These are phyloP conservation scores for Semaprochilodus insignis DNA, from an alignment of 2,797 vertebrate species.

Conservation along the genomic window DNA sequence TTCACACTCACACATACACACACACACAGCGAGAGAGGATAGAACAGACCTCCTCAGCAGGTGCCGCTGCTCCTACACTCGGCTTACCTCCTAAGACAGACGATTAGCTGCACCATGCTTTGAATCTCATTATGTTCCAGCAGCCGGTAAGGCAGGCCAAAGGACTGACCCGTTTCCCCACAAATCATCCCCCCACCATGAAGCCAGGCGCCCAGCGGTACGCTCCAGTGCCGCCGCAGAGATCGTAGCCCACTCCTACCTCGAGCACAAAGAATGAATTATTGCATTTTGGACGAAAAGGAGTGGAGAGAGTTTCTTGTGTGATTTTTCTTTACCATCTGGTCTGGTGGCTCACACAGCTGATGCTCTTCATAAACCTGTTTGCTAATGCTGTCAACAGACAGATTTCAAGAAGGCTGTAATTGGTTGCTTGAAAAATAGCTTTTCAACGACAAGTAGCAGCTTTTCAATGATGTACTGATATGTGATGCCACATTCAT, in stretches of 20 bases:
- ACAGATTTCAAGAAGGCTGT: neutral
- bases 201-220: conserved; percentile 18
- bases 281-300: conserved; percentile 9
- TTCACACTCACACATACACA: conserved; percentile 44
- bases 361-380: neutral
- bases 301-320: conserved; percentile 1
- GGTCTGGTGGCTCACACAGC: neutral
- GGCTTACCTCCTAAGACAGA: conserved; percentile 55
- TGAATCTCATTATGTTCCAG: conserved; percentile 67
- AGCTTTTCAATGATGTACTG: no score
- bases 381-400: conserved; percentile 34
- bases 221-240: conserved; percentile 27
- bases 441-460: no score
- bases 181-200: conserved; percentile 48
- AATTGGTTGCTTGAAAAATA: neutral
- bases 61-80: conserved; percentile 40
- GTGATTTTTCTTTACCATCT: conserved; percentile 12
- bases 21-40: conserved; percentile 10
- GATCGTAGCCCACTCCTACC: conserved; percentile 22
- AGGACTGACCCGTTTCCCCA: conserved; percentile 52
- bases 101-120: conserved; percentile 68
- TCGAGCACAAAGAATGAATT: conserved; percentile 37
- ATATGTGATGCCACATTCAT: no score
- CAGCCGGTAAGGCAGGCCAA: conserved; percentile 49
- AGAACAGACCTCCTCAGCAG: conserved; percentile 36